A percentile compares a stretch with the other conserved stretches of the same genome.
These are phyloP conservation scores for Conus ventricosus DNA, from an alignment of 1,140 invertebrate genomes.

Conservation along the genomic window DNA sequence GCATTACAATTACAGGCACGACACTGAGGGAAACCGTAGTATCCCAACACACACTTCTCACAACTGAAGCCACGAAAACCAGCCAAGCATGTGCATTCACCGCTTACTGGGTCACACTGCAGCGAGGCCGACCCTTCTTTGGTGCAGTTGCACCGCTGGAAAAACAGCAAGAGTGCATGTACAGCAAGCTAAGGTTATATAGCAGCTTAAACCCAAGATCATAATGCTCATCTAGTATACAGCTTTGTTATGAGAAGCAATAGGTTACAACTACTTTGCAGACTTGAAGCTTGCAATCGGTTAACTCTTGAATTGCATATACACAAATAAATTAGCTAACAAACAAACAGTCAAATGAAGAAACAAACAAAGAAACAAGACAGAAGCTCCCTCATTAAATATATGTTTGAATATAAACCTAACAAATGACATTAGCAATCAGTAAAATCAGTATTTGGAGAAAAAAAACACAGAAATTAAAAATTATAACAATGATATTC, in stretches of 20 bases:
- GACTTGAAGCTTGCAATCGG: not conserved
- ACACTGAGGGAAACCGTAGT: constrained; percentile 89
- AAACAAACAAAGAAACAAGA: not conserved
- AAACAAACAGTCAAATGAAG: not conserved
- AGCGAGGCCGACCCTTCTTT: constrained; percentile 85
- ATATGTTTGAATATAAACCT: no score
- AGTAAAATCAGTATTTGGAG: no score
- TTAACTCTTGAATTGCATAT: not conserved
- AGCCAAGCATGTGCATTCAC: constrained; percentile 92
- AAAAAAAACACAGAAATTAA: no score
- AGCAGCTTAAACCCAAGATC: not conserved
- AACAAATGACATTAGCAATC: no score
- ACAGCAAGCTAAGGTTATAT: not conserved
- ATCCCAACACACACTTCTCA: constrained; percentile 86
- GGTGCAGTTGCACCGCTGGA: constrained; percentile 84
- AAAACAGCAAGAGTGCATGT: constrained; percentile 78
- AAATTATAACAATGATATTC: no score
- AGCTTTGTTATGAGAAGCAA: not conserved
- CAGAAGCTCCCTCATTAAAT: no score
- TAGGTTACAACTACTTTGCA: not conserved
- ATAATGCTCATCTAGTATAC: not conserved
- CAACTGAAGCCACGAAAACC: constrained; percentile 95
- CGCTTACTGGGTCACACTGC: constrained; percentile 83
- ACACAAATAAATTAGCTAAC: not conserved
- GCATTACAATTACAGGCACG: constrained; percentile 90